Evolutionary conservation across 1,140 invertebrate species (phyloP).

Genomic region (Cydia fagiglandana): DNA sequence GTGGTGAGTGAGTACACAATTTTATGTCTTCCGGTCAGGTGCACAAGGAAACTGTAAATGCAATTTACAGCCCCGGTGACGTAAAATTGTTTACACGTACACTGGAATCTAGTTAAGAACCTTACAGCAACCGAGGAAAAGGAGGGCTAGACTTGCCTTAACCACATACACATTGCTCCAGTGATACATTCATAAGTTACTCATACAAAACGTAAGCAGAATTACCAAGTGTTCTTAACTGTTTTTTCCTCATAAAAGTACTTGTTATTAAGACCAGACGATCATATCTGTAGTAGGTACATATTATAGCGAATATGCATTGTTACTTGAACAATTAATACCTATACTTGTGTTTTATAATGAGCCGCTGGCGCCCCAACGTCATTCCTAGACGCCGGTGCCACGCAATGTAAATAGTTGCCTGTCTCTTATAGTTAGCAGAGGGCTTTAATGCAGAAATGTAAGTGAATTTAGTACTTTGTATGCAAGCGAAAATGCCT

Average conservation of each 20-base stretch:
- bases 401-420: background rate
- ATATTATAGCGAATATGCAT: conserved; percentile 1
- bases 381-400: conserved; percentile 8
- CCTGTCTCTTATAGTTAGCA: background rate
- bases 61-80: background rate
- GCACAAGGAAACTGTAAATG: background rate
- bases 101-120: background rate
- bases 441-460: background rate
- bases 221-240: conserved; percentile 5
- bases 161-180: background rate
- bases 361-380: background rate
- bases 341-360: background rate
- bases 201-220: background rate
- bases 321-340: conserved; percentile 12
- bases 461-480: background rate
- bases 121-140: background rate
- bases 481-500: conserved; percentile 11
- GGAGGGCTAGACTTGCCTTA: background rate
- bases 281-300: background rate
- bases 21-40: background rate
- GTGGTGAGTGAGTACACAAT: background rate
- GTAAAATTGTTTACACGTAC: background rate
- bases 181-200: background rate
- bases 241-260: conserved; percentile 1
- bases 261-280: conserved; percentile 9